Evolutionary conservation across 2,797 vertebrate genomes (phyloP), one percentile per base, ranked within the genome.

Genomic region (Karalla daura): DNA sequence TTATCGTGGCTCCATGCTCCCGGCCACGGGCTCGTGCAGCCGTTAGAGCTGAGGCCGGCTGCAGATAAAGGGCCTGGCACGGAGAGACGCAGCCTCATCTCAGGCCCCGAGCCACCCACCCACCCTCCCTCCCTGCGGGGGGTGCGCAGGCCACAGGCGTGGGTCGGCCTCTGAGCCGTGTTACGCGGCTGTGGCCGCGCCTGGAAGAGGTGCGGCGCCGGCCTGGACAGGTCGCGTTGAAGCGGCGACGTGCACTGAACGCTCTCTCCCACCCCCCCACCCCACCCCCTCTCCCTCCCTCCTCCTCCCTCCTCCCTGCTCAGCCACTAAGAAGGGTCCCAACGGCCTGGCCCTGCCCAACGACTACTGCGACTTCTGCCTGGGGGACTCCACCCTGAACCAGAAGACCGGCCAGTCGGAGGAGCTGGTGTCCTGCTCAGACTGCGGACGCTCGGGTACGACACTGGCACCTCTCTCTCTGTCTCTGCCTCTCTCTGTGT

Each of bases 361-460:
- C 75, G 96, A 98, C 84, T 98, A 98, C 90, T 98, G 97, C 7
- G 97, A 98, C 83, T 98, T 98, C 90, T 98, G 97, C 70, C 88
- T 98, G 89, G 97, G 97, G 23, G 97, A 98, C 80, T 98, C 97
- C 18, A 95, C 95, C 78, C 92, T 97, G 87, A 98, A 98, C 89
- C 97, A 98, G 93, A 98, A 98, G 83, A 98, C 97, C 0, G 97
- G 95, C 18, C 96, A 98, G 33, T 95, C 97, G 0, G 97, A 98
- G 72, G 97, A 96, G 86, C 88, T 98, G 55, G 97, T 98, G 24
- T 98, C 97, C 2, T 98, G 97, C 83, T 98, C 97, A 0, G 97
- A 98, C 91, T 98, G 97, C 10, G 97, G 97, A 51, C 96, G 96
- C 72, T 98, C 97, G 75, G 97, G 97, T 98, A 93, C 7, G 58